A percentile compares a stretch with the other conserved stretches of the same genome.
Conservation (phyloP, 2,113 vertebrate species). For the Chauna torquata region DNA sequence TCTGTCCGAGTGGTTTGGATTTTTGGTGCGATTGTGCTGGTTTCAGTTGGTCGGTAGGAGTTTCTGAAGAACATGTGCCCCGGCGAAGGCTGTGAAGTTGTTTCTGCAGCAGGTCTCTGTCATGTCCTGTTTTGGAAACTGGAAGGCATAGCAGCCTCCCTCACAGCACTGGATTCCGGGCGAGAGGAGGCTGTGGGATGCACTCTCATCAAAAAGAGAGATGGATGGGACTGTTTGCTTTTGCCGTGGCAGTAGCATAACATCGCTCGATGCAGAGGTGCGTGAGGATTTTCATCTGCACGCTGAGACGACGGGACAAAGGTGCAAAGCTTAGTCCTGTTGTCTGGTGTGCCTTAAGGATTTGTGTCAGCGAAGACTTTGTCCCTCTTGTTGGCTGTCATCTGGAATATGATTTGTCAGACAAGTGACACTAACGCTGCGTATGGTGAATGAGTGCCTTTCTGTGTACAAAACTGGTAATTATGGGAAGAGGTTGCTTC, state of each 20-base stretch:
- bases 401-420: constrained; percentile 9
- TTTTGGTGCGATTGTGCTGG: background rate
- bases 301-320: background rate
- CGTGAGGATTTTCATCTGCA: background rate
- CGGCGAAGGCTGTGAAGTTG: accelerated
- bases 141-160: background rate
- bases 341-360: background rate
- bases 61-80: accelerated
- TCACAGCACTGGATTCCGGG: background rate
- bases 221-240: constrained; percentile 7
- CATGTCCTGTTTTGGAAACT: background rate
- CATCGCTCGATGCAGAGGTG: background rate
- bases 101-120: background rate
- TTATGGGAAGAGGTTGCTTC: background rate
- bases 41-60: background rate
- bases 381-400: background rate
- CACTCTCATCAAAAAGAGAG: background rate
- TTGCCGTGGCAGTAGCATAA: background rate
- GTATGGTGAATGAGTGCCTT: background rate
- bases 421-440: background rate
- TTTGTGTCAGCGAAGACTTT: background rate
- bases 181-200: background rate
- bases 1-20: background rate
- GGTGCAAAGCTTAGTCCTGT: background rate
- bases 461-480: constrained; percentile 7